These are phyloP conservation scores for Dastarcus helophoroides DNA, from an alignment of 2,888 invertebrate genomes.

Conservation along the genomic window DNA sequence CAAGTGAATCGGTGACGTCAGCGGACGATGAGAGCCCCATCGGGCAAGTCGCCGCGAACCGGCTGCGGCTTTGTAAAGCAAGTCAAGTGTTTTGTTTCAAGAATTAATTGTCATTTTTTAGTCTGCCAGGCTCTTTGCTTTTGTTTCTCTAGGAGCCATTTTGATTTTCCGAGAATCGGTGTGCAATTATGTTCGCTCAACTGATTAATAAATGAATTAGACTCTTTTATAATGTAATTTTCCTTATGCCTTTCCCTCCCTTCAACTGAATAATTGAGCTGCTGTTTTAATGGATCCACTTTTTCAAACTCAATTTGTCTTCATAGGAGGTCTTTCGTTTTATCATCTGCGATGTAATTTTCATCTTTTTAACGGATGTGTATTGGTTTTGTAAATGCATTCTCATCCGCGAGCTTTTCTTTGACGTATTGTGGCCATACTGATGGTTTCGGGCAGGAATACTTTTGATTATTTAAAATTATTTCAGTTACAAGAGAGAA, in stretches of 20 bases:
- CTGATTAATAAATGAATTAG: conserved; percentile 35
- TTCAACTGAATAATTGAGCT: conserved; percentile 27
- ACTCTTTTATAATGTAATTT: conserved; percentile 31
- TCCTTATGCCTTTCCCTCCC: conserved; percentile 25
- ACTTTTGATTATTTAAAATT: no score
- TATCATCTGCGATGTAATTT: no score
- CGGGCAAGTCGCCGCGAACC: conserved; percentile 20
- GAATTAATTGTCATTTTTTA: conserved; percentile 36
- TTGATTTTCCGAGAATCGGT: conserved; percentile 35
- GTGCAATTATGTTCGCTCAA: conserved; percentile 32
- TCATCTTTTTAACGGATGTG: no score
- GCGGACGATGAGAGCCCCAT: no score
- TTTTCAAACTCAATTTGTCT: no score
- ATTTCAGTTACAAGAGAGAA: no score
- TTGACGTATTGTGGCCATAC: no score
- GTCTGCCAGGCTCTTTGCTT: conserved; percentile 27
- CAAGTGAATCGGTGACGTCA: no score
- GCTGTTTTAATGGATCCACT: conserved; percentile 20
- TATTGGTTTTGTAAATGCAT: no score
- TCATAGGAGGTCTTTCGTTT: no score
- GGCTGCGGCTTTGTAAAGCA: conserved; percentile 18
- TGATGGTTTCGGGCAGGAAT: no score
- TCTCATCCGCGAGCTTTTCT: no score
- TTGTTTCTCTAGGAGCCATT: conserved; percentile 32
- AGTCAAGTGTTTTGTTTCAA: conserved; percentile 33